Conservation (phyloP, 2,888 invertebrate species). For the Ctenicera cuprea region DNA sequence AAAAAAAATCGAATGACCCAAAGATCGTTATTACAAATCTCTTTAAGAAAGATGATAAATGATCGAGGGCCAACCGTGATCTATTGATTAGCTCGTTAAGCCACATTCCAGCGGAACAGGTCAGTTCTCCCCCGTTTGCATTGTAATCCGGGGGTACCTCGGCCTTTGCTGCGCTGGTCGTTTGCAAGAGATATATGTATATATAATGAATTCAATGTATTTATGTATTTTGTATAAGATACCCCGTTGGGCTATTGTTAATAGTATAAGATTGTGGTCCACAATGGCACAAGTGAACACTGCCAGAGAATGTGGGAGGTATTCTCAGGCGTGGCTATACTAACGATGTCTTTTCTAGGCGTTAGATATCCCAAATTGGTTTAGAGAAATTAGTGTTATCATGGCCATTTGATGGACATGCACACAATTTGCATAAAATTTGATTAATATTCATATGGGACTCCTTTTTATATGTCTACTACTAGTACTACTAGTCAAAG, state of each 20-base stretch:
- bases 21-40: constrained; percentile 71
- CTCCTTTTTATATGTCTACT: constrained; percentile 9
- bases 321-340: constrained; percentile 66
- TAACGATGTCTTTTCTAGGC: constrained; percentile 69
- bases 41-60: constrained; percentile 73
- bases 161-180: constrained; percentile 56
- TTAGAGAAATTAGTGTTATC: constrained; percentile 64
- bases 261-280: constrained; percentile 71
- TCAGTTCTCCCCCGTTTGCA: constrained; percentile 57
- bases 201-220: constrained; percentile 74
- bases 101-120: constrained; percentile 68
- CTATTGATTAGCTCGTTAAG: constrained; percentile 74
- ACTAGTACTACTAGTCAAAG: constrained; percentile 14
- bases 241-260: constrained; percentile 72
- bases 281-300: constrained; percentile 70
- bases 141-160: constrained; percentile 53
- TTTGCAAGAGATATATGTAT: constrained; percentile 70
- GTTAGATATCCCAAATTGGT: constrained; percentile 67
- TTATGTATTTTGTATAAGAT: constrained; percentile 73
- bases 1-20: constrained; percentile 67
- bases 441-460: constrained; percentile 62
- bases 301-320: constrained; percentile 70
- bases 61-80: constrained; percentile 72
- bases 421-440: constrained; percentile 62
- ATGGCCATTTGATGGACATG: constrained; percentile 49